These are phyloP conservation scores for Bombus superbus DNA, from an alignment of 1,140 invertebrate species.

Conservation along the genomic window DNA sequence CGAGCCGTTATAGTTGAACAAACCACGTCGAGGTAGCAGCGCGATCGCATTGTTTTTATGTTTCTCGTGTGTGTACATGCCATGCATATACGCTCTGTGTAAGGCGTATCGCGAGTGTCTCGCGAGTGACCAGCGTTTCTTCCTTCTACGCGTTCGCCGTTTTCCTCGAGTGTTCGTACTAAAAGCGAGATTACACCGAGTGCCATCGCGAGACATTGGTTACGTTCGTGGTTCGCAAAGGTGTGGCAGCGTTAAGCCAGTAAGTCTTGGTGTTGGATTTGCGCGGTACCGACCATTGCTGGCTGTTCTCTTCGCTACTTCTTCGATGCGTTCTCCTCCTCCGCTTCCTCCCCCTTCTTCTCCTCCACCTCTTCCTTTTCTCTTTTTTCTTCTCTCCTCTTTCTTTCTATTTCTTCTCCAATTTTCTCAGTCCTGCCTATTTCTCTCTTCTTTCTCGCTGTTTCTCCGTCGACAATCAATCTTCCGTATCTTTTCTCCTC, in stretches of 20 bases:
- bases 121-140: slow-evolving; percentile 32
- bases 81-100: slow-evolving; percentile 49
- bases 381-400: neutral
- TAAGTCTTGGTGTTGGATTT: slow-evolving; percentile 37
- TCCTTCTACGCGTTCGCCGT: slow-evolving; percentile 19
- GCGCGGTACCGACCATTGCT: slow-evolving; percentile 40
- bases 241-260: slow-evolving; percentile 47
- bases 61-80: slow-evolving; percentile 56
- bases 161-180: slow-evolving; percentile 3
- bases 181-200: neutral
- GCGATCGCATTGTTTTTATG: slow-evolving; percentile 73
- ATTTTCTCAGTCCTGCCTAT: neutral
- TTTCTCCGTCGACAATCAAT: neutral
- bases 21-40: slow-evolving; percentile 68
- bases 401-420: neutral
- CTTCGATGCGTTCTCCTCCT: neutral
- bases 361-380: neutral
- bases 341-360: neutral
- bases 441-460: neutral
- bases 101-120: slow-evolving; percentile 44
- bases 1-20: slow-evolving; percentile 61
- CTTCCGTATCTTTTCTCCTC: neutral
- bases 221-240: slow-evolving; percentile 2
- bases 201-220: too few relatives aligned
- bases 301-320: neutral